phyloP scores from a whole-genome alignment of 2,113 vertebrate species.

The Cinclus cinclus region DNA sequence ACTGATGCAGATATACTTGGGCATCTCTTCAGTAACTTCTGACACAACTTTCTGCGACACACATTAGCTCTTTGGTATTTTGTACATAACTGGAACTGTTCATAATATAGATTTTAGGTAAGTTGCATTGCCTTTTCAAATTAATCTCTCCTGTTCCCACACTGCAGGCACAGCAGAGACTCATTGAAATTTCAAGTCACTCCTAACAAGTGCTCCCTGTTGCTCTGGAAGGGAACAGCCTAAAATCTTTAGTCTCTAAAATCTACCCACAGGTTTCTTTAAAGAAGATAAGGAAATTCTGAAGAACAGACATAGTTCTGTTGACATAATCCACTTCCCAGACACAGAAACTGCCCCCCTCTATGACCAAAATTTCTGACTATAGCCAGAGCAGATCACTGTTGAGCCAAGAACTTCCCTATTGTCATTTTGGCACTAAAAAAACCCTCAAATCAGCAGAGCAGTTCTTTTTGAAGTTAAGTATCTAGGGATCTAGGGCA shows the following conservation, averaged over 20 bases:
- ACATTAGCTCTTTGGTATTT: neutral
- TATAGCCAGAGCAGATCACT: neutral
- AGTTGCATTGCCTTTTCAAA: neutral
- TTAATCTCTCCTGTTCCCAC: neutral
- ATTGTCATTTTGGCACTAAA: neutral
- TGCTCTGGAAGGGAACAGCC: neutral
- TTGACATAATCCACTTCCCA: neutral
- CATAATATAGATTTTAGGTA: neutral
- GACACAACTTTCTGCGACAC: neutral
- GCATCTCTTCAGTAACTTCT: neutral
- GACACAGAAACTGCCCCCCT: neutral
- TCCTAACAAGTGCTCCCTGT: neutral
- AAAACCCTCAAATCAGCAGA: neutral
- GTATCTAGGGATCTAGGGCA: neutral
- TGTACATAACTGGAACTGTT: neutral
- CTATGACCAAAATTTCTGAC: neutral
- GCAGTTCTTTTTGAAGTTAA: neutral
- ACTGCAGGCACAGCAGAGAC: neutral
- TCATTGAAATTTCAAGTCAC: neutral
- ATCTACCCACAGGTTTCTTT: neutral
- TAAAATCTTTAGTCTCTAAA: neutral
- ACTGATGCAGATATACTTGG: neutral
- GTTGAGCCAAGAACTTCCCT: neutral
- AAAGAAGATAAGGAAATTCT: neutral
- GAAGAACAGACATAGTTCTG: neutral